These are phyloP conservation scores for Okamejei kenojei DNA, from an alignment of 2,797 vertebrate genomes.

Conservation along the genomic window DNA sequence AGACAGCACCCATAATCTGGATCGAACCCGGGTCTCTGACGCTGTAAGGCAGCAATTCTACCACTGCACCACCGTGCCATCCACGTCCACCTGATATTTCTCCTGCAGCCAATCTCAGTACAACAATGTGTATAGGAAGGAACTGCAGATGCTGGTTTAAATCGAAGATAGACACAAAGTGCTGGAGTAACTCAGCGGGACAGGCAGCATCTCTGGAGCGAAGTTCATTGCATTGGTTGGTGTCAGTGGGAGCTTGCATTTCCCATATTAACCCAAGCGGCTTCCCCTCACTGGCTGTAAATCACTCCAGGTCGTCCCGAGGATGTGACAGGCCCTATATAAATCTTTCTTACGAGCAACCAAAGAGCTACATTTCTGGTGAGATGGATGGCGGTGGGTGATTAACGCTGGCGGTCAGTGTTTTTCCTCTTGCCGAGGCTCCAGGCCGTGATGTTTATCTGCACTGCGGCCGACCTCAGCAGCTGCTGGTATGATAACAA, in stretches of 20 bases:
- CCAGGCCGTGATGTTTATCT: not conserved
- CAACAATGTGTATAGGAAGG: no score
- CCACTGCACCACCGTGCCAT: no score
- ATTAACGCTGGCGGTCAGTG: not conserved
- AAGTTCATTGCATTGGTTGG: no score
- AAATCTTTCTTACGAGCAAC: not conserved
- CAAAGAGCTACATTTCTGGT: not conserved
- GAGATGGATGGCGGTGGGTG: not conserved
- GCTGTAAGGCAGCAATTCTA: no score
- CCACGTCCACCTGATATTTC: no score
- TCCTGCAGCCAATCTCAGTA: no score
- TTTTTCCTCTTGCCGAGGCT: not conserved
- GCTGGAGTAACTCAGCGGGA: no score
- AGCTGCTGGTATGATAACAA: slow-evolving; percentile 14
- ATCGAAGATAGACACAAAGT: no score
- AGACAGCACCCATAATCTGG: no score
- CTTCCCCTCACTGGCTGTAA: not conserved
- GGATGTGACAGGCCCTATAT: not conserved
- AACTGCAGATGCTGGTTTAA: no score
- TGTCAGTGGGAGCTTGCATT: not conserved
- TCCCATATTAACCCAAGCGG: not conserved
- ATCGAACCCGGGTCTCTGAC: no score
- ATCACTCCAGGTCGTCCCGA: not conserved
- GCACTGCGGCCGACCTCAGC: slow-evolving; percentile 21
- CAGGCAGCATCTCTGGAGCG: no score